phyloP scores from a whole-genome alignment of 1,140 invertebrate species.

The Oscheius sp. region DNA sequence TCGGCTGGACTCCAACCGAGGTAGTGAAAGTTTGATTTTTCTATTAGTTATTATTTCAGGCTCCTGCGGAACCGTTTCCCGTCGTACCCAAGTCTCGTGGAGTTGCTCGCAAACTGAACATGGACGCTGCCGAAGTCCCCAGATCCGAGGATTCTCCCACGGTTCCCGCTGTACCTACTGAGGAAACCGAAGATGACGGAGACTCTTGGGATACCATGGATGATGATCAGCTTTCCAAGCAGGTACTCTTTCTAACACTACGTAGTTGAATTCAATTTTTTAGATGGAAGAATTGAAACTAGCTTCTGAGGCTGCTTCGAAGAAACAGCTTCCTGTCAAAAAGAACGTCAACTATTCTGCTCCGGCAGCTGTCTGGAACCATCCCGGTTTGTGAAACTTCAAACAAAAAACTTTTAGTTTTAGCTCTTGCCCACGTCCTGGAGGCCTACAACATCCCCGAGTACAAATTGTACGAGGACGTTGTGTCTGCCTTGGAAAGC shows the following conservation, averaged over 20 bases:
- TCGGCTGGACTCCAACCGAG: background rate
- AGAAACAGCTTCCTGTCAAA: background rate
- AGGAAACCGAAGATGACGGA: background rate
- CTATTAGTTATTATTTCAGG: background rate
- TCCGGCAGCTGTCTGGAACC: background rate
- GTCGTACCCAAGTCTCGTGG: background rate
- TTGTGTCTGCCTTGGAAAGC: constrained; percentile 14
- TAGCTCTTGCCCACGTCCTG: constrained; percentile 12
- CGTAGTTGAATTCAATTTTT: too few species aligned
- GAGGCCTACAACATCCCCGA: constrained; percentile 23
- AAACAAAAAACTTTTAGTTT: too few species aligned
- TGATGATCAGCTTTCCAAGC: background rate
- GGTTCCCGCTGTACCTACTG: background rate
- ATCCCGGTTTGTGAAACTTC: too few species aligned
- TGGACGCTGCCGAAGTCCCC: background rate
- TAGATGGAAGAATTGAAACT: too few species aligned
- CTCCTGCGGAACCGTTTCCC: background rate
- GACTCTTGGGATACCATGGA: background rate
- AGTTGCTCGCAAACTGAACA: background rate
- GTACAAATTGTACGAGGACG: constrained; percentile 31
- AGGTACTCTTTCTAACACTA: too few species aligned
- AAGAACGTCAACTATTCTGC: background rate
- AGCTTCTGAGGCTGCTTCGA: background rate
- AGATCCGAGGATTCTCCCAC: background rate
- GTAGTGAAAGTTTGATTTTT: background rate